Evolutionary conservation across 2,113 vertebrate species (phyloP), one percentile per base, ranked within the genome.

Genomic region (Sciurus niger): DNA sequence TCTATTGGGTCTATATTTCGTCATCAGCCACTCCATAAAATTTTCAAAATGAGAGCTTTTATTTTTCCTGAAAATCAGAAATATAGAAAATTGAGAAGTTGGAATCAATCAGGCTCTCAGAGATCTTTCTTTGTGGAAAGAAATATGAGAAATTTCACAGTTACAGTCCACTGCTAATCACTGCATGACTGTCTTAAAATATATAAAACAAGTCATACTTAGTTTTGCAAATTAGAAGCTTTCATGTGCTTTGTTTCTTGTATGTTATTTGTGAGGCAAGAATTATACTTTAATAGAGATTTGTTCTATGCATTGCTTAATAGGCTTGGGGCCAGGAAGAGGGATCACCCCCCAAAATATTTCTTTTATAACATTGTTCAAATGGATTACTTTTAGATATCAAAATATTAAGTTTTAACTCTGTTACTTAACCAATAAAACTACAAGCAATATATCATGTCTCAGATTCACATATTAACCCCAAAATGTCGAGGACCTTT

Each of bases 341-440:
- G 68, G 40, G 43, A 22, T 87, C 9, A 93, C 9, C 24, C 24
- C 60, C 84, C 79, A 65, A 55, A 84, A 2, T 82, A 25, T 95
- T 94, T 74, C 46, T 84, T 68, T 12, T 16, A 73, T 32, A 74
- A 43, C 67, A 88, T 7, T 43, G 34, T 91, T 87, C 24, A 60
- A 53, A 30, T 87, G 60, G 34, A 58, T 90, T 85, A 76, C 46
- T 93, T 90, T 96, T 85, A 73, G 77, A 22, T 94, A 3, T n/a
- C 55, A 77, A n/a, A 80, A 67, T 89, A 22, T 32, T 74, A 74
- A 68, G 11, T 79, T 94, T 92, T 76, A 6, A 83, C 17, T 87
- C 73, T 77, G 74, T 94, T 92, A 83, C n/a, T 94, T 34, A 84
- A 4, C 84, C 17, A 65, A 2, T 60, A 48, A 73, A 40, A 94